Percentiles rank a stretch among this genome's conserved stretches.
Evolutionary conservation across 1,140 invertebrate genomes (phyloP).

Genomic region (Drosophila bocki): DNA sequence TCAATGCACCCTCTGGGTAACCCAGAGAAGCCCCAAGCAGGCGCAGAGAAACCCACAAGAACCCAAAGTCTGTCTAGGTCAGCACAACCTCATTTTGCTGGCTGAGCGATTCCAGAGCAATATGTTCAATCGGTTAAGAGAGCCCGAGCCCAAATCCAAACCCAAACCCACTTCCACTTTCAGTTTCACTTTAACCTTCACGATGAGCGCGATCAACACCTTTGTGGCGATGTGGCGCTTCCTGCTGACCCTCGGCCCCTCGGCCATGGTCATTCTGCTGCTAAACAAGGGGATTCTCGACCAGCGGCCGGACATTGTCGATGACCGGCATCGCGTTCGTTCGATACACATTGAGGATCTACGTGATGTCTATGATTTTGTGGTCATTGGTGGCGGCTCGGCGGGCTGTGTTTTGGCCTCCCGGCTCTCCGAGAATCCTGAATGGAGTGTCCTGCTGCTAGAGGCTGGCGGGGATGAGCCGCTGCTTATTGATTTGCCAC

Average conservation of each 20-base stretch:
- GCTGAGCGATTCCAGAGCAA: background rate
- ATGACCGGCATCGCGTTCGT: slow-evolving; percentile 86
- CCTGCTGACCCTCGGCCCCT: slow-evolving; percentile 87
- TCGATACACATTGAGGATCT: slow-evolving; percentile 86
- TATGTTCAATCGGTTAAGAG: background rate
- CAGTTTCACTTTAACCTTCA: slow-evolving; percentile 22
- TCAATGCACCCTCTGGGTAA: background rate
- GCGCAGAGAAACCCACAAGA: background rate
- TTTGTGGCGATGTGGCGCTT: slow-evolving; percentile 86
- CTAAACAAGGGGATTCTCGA: slow-evolving; percentile 87
- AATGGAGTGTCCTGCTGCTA: slow-evolving; percentile 91
- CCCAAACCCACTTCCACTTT: no score
- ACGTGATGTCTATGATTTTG: slow-evolving; percentile 89
- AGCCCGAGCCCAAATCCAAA: background rate
- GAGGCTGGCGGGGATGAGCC: slow-evolving; percentile 94
- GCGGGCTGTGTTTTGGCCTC: slow-evolving; percentile 93
- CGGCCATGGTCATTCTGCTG: slow-evolving; percentile 87
- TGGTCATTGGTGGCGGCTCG: slow-evolving; percentile 93
- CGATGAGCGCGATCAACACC: slow-evolving; percentile 66
- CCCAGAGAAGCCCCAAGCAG: slow-evolving; percentile 1
- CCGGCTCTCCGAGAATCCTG: slow-evolving; percentile 89
- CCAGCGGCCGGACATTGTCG: slow-evolving; percentile 89
- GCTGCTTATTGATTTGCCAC: slow-evolving; percentile 90
- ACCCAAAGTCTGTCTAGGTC: slow-evolving; percentile 8
- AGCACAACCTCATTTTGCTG: background rate